Evolutionary conservation across 2,797 vertebrate species (phyloP).

Genomic region (Pelobates cultripes): DNA sequence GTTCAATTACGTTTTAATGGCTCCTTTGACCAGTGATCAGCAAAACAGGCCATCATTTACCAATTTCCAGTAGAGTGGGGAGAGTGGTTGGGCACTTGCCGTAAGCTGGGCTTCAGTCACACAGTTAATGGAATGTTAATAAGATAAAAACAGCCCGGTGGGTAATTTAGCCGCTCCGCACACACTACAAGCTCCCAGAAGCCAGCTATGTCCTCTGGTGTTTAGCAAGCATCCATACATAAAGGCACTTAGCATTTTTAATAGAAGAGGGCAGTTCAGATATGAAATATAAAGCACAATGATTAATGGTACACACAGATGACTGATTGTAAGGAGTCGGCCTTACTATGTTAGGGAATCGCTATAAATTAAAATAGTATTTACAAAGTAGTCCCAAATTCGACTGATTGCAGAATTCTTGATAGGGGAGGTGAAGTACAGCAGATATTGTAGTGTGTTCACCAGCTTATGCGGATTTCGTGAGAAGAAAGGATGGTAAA

Average conservation of each 20-base stretch:
- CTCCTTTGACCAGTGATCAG: neutral
- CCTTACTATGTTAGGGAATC: neutral
- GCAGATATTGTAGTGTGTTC: too few species aligned
- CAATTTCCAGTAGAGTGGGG: neutral
- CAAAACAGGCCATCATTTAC: neutral
- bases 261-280: neutral
- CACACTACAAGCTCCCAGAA: too few species aligned
- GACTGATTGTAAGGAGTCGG: neutral
- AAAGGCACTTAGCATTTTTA: neutral
- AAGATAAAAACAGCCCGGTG: conserved; percentile 1
- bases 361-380: too few species aligned
- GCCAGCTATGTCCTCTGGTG: too few species aligned
- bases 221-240: neutral
- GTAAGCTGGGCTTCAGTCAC: conserved; percentile 14
- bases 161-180: conserved; percentile 6
- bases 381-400: too few species aligned
- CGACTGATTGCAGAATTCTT: too few species aligned
- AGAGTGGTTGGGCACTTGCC: neutral
- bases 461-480: too few species aligned
- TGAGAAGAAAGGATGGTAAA: too few species aligned
- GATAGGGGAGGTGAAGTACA: too few species aligned
- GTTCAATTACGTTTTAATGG: neutral
- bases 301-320: neutral
- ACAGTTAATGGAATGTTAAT: conserved; percentile 33
- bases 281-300: too few species aligned